Conservation (phyloP, 1,140 invertebrate genomes). For the Solenopsis invicta region DNA sequence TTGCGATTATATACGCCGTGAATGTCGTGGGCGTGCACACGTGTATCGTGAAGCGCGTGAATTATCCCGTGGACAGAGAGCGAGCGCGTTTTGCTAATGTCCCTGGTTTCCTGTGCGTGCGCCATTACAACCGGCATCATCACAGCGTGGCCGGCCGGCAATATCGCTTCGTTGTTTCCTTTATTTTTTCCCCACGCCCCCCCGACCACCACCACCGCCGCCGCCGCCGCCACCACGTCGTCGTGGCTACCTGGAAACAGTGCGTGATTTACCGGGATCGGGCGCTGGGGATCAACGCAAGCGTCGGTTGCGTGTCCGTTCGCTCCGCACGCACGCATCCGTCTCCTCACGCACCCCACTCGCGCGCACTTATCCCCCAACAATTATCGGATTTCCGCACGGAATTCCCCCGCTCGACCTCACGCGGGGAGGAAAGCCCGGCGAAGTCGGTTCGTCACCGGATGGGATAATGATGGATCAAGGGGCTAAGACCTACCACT, state of each 20-base stretch:
- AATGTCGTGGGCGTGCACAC: not conserved
- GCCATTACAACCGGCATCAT: conserved; percentile 58
- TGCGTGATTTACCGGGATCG: conserved; percentile 67
- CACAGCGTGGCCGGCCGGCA: conserved; percentile 3
- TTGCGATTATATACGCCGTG: conserved; percentile 58
- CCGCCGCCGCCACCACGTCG: not conserved
- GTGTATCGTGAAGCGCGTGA: conserved; percentile 60
- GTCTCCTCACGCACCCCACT: conserved; percentile 67
- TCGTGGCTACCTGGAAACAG: not conserved
- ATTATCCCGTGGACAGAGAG: conserved; percentile 64
- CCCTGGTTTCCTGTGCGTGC: conserved; percentile 70
- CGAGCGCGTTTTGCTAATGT: conserved; percentile 66
- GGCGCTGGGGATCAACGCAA: conserved; percentile 52
- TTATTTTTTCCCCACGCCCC: conserved; percentile 31
- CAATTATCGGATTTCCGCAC: conserved; percentile 82
- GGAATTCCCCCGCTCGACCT: conserved; percentile 50
- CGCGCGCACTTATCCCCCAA: conserved; percentile 65
- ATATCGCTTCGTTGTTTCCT: conserved; percentile 50
- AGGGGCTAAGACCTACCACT: conserved; percentile 44
- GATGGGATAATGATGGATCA: conserved; percentile 77
- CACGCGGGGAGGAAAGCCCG: conserved; percentile 50
- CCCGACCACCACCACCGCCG: no score
- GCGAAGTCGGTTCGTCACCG: conserved; percentile 64
- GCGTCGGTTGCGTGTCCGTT: conserved; percentile 60
- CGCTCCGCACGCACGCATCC: conserved; percentile 70